Evolutionary conservation across 2,888 invertebrate genomes (phyloP).

Genomic region (Drosophila eohydei): DNA sequence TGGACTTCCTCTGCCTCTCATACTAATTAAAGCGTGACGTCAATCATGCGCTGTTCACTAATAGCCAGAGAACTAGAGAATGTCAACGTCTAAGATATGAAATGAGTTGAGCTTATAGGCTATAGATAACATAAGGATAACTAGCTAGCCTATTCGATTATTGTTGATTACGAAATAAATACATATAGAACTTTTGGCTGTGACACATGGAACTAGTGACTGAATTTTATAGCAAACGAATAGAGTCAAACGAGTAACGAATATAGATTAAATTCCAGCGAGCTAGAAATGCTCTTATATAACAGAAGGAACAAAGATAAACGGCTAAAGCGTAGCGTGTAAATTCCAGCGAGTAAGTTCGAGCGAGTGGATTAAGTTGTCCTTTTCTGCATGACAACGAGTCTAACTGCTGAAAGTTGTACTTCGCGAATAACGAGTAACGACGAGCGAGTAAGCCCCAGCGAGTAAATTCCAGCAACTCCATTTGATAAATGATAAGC

Average conservation of each 20-base stretch:
- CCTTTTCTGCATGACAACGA: background rate
- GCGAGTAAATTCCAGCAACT: background rate
- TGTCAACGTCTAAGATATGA: background rate
- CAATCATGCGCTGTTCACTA: slow-evolving; percentile 2
- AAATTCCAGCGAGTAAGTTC: background rate
- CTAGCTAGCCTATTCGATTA: no score
- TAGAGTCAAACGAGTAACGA: no score
- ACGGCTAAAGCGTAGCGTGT: no score
- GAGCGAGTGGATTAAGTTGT: background rate
- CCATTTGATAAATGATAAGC: no score
- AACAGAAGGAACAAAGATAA: no score
- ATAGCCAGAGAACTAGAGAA: no score
- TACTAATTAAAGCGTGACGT: slow-evolving; percentile 12
- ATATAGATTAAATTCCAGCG: background rate
- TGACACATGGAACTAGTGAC: background rate
- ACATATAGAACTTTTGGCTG: background rate
- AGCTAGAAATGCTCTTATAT: no score
- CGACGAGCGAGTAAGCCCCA: background rate
- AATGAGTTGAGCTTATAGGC: background rate
- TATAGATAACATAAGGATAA: background rate
- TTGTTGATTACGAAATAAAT: no score
- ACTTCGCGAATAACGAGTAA: background rate
- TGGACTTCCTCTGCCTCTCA: slow-evolving; percentile 35
- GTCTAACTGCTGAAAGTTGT: background rate
- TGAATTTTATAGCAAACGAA: no score